Base-by-base conservation (phyloP, 2,797 vertebrate species). In the Vespertilio murinus region DNA sequence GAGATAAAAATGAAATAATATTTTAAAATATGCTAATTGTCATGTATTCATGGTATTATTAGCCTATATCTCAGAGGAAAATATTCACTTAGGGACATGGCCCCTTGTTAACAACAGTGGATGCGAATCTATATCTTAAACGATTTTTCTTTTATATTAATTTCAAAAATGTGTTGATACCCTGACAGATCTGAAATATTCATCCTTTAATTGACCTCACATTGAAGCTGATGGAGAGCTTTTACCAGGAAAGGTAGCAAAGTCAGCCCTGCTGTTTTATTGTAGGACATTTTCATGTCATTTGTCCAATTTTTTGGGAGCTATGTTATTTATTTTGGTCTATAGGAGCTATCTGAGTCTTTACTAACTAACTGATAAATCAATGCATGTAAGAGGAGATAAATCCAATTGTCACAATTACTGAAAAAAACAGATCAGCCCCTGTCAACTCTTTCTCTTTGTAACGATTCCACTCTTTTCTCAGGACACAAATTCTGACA, bases 21-120 rank as follows among this genome's bases (percentile, higher is more conserved):
- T 83, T 88, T 92, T 11, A 30, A 90, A 94, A 95, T 67, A 67
- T 40, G 33, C 33, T 80, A 74, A 90, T 49, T 56, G 3, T 79
- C 35, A 79, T 74, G 22, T 54, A 20, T 64, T 74, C 59, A 20
- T 30, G 11, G 28, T 85, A 61, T 81, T 52, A 59, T 79, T 54
- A 86, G 38, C 23, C 91, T 83, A 17, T 20, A 64, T 52, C 38
- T 90, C 74, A 65, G 73, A 56, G 52, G 52, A 87, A 64, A 82
- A 74, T 54, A 83, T 13, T 91, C 20, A 25, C 20, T 45, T 79
- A 65, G 73, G 10, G n/a, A 42, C 2, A 22, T 3, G 16, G 25
- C 35, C 56, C 56, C 10, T 80, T 40, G 22, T 80, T 80, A 83
- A 59, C 25, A 25, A 54, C 25, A 61, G 42, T 30, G 17, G 30